Evolutionary conservation across 2,113 vertebrate genomes (phyloP).

Genomic region (Lepus europaeus): DNA sequence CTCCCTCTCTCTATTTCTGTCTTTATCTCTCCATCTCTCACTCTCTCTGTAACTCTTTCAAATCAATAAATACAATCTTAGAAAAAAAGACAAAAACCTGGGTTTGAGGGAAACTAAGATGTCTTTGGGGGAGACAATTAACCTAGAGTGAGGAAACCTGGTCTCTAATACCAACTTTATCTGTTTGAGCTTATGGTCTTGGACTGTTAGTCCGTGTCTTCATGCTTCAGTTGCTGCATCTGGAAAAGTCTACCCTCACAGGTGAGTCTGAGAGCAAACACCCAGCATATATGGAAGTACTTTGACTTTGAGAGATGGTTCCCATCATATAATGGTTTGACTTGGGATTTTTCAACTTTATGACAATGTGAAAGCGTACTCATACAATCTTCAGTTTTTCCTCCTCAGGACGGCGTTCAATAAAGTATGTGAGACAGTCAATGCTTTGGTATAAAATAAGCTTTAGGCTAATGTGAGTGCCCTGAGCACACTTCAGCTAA

Average conservation of each 20-base stretch:
- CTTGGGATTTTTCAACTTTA: not conserved
- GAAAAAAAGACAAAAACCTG: not conserved
- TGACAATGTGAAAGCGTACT: not conserved
- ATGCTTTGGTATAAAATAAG: not conserved
- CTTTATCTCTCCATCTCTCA: too few relatives aligned
- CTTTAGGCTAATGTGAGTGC: not conserved
- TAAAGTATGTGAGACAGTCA: not conserved
- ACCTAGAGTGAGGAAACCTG: not conserved
- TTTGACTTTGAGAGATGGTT: slow-evolving; percentile 29
- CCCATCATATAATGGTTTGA: not conserved
- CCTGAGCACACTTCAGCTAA: not conserved
- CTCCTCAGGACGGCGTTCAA: not conserved
- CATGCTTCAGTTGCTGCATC: slow-evolving; percentile 30
- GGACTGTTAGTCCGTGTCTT: not conserved
- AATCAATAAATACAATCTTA: too few relatives aligned
- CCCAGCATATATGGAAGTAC: not conserved
- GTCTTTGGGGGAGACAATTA: not conserved
- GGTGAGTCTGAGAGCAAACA: not conserved
- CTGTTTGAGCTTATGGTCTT: not conserved
- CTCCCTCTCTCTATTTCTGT: too few relatives aligned
- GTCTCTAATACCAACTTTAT: not conserved
- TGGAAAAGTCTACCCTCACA: not conserved
- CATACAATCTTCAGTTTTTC: not conserved
- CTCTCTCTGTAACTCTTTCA: too few relatives aligned
- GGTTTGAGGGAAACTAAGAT: slow-evolving; percentile 21